Evolutionary conservation across 2,888 invertebrate species (phyloP), one percentile per base, ranked within the genome.

Genomic region (Campoplex nolae): DNA sequence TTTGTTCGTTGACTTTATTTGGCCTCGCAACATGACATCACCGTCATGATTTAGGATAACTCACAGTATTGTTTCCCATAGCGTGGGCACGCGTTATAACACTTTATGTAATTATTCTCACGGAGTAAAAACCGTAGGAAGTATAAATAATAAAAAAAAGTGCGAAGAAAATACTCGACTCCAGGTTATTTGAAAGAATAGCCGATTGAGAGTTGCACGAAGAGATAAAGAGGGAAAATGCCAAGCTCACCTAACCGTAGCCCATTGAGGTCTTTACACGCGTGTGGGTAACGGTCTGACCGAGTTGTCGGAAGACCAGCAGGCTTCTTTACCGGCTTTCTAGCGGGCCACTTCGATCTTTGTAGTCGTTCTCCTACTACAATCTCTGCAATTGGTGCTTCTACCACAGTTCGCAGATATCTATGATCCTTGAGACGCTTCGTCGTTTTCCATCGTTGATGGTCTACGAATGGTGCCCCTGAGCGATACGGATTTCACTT

Each of bases 201-300:
- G 73, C 82, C 42, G 83, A 86, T 68, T 79, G 38, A 86, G 70
- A 83, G 48, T 51, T 65, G 82, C 71, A 67, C 23, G 73, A 56
- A 42, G 58, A 35, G 42, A 42, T 51, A 62, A 77, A 77, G 74
- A 56, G 71, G 81, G 83, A 86, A 76, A 86, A 87, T 85, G 88
- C 77, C 73, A 76, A 86, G 87, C 84, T 88, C 89, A 88, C 89
- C 87, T 89, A 86, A 89, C 87, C 88, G 88, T 84, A 91, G 90
- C 90, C 90, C 92, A 93, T 93, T 91, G 92, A 93, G 91, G 92
- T 91, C 91, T 92, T 89, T 87, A 90, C 89, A 87, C 90, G 89
- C 89, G 90, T 90, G 88, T 89, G 91, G 89, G 89, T 92, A 92
- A 92, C 92, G 92, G 92, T 91, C 83, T 89, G 92, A 89, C 92